A percentile compares a stretch with the other conserved stretches of the same genome.
Evolutionary conservation across 1,140 invertebrate genomes (phyloP).

Genomic region (Riptortus pedestris): DNA sequence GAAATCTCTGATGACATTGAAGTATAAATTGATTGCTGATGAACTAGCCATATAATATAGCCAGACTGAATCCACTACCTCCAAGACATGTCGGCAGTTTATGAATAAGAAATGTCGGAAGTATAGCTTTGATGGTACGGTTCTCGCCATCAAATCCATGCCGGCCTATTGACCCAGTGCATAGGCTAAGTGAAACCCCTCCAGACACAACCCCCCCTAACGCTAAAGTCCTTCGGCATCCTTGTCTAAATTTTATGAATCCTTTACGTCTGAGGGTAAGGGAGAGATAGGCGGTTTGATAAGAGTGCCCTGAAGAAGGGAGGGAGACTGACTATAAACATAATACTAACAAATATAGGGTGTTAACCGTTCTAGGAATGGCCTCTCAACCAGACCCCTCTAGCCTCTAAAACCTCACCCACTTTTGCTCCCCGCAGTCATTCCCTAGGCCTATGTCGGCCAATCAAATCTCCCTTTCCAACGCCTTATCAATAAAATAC

Average conservation of each 20-base stretch:
- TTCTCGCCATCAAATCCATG: too few species aligned
- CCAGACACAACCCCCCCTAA: not conserved
- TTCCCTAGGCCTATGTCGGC: too few species aligned
- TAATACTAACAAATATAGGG: conserved; percentile 17
- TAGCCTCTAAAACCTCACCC: not conserved
- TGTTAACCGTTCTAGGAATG: conserved; percentile 8
- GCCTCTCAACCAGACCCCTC: not conserved
- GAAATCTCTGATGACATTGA: too few species aligned
- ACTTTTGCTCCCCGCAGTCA: not conserved
- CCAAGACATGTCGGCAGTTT: too few species aligned
- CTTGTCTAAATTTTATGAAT: conserved; percentile 21
- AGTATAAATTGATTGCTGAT: too few species aligned
- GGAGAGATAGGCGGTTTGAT: not conserved
- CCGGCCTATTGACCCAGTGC: too few species aligned
- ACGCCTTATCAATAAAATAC: too few species aligned
- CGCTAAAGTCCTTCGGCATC: not conserved
- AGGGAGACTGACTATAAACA: conserved; percentile 5
- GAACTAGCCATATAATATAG: too few species aligned
- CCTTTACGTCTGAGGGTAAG: not conserved
- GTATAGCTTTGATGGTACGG: too few species aligned
- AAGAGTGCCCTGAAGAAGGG: not conserved
- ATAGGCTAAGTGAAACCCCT: conserved; percentile 13
- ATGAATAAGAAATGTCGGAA: too few species aligned
- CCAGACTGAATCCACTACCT: too few species aligned
- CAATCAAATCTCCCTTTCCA: too few species aligned